A percentile compares a stretch with the other conserved stretches of the same genome.
Evolutionary conservation across 2,113 vertebrate species (phyloP).

Genomic region (Alosa alosa): DNA sequence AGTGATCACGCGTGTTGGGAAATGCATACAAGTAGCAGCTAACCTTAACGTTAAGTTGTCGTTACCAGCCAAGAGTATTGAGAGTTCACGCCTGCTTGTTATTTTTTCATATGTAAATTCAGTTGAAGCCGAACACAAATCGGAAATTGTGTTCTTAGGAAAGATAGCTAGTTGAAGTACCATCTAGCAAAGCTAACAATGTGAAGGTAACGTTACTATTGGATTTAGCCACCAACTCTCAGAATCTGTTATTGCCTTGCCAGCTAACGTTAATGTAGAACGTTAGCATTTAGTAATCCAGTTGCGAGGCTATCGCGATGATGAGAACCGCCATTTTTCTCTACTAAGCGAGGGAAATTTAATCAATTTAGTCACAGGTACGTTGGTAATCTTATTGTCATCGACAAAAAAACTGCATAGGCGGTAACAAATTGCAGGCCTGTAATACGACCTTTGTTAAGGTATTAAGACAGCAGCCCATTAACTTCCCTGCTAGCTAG

Average conservation of each 20-base stretch:
- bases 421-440: neutral
- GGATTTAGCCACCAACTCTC: neutral
- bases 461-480: neutral
- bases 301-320: constrained; percentile 17
- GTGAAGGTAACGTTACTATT: neutral
- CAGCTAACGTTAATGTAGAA: constrained; percentile 31
- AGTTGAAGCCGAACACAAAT: neutral
- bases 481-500: neutral
- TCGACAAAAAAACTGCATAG: neutral
- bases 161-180: neutral
- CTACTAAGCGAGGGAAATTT: constrained; percentile 41
- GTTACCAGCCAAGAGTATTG: neutral
- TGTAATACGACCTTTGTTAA: neutral
- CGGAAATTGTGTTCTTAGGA: neutral
- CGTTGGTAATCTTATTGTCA: neutral
- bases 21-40: neutral
- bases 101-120: neutral
- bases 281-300: constrained; percentile 3
- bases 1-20: constrained; percentile 11
- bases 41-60: neutral
- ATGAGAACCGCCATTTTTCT: constrained; percentile 43
- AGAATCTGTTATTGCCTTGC: constrained; percentile 18
- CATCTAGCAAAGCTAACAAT: neutral
- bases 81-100: neutral
- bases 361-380: constrained; percentile 17